These are phyloP conservation scores for Pentalonia nigronervosa DNA, from an alignment of 1,140 invertebrate genomes.

Conservation along the genomic window DNA sequence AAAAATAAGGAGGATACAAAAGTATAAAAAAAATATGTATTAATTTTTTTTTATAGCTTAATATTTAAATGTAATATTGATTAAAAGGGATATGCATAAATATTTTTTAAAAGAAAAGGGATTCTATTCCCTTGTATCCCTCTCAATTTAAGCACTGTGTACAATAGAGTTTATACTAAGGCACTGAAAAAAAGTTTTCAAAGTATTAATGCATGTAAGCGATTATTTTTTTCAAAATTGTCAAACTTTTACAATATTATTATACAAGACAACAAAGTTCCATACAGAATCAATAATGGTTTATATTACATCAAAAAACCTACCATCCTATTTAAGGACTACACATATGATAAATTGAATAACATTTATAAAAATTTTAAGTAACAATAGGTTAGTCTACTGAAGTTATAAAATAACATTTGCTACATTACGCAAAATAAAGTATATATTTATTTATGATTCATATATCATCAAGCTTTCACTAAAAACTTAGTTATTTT, in stretches of 20 bases:
- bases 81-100: no score
- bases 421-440: background rate
- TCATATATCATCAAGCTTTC: background rate
- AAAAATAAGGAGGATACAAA: no score
- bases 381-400: slow-evolving; percentile 23
- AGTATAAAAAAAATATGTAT: no score
- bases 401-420: background rate
- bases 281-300: background rate
- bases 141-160: no score
- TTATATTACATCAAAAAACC: background rate
- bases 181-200: background rate
- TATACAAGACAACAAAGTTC: background rate
- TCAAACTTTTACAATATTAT: background rate
- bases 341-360: background rate
- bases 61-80: no score
- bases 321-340: background rate
- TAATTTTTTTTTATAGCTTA: no score
- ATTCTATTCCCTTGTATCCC: no score
- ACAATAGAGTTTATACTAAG: background rate
- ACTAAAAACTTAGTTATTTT: slow-evolving; percentile 13
- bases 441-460: background rate
- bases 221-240: background rate
- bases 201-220: background rate
- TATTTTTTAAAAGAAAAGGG: no score
- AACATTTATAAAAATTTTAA: slow-evolving; percentile 45